Evolutionary conservation across 1,140 invertebrate genomes (phyloP), one percentile per base, ranked within the genome.

Genomic region (Diplogasteroides magnus): DNA sequence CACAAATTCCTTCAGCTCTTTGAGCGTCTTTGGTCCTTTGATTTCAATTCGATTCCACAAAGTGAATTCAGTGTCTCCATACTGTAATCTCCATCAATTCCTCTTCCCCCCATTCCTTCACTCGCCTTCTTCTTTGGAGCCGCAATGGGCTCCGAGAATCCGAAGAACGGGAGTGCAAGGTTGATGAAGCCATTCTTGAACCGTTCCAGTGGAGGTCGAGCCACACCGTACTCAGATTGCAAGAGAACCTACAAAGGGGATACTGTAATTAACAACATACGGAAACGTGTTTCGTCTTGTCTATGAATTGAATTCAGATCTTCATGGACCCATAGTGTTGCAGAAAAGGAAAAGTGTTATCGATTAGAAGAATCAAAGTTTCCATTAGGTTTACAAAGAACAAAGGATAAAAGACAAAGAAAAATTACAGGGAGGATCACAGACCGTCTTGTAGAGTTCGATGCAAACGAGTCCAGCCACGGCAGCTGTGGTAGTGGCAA

Each of bases 11-110:
- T 98, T 86, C 83, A 98, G 97, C 83, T 97, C 90, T 77, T 90
- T 87, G 25, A 98, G 84, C 0, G 95, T 97, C 83, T 97, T 87
- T 80, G 97, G 94, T 13, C 94, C 94, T 64, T 90, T 86, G 0
- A 99, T 89, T 83, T 98, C 95, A 84, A 99, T 95, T 65, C 95
- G 88, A 83, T 98, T 96, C 97, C 97, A 99, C 13, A 98, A 86
- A 0, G 94, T 97, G 90, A 94, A 99, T 77, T 96, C 90, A 61
- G n/a, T n/a, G n/a, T n/a, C n/a, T n/a, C n/a, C n/a, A n/a, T n/a
- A n/a, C n/a, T n/a, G 6, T 19, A 6, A 6, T 19, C 37, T 19
- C 37, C 37, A 48, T 48, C 37, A 6, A 48, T 19, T 19, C 37
- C 37, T 11, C 19, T n/a, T n/a, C n/a, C n/a, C n/a, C n/a, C n/a